Evolutionary conservation across 30 jellyfish, hydroid and myxozoan genomes (phyloP).

Genomic region (Sanderia malayensis): DNA sequence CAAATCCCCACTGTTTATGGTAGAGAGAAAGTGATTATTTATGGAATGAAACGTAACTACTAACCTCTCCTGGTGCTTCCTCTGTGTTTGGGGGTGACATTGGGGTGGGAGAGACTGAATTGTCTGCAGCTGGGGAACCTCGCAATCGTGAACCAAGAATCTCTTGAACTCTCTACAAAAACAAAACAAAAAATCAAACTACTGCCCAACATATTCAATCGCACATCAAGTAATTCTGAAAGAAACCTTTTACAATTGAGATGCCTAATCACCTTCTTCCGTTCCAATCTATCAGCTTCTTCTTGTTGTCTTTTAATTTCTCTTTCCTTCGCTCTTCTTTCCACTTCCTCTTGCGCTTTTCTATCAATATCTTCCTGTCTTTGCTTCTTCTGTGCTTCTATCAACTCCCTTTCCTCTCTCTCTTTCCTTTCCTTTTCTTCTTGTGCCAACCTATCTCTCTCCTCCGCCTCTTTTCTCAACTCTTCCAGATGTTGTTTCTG

Average conservation of each 20-base stretch:
- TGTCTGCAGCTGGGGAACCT: slow-evolving; percentile 53
- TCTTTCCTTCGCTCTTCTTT: slow-evolving; percentile 67
- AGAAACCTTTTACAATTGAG: neutral
- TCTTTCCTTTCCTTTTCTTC: slow-evolving; percentile 58
- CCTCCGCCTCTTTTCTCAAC: slow-evolving; percentile 56
- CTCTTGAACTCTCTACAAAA: slow-evolving; percentile 62
- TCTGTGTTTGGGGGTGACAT: slow-evolving; percentile 26
- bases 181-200: neutral
- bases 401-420: slow-evolving; percentile 55
- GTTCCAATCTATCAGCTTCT: slow-evolving; percentile 70
- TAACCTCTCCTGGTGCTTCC: slow-evolving; percentile 50
- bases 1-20: no score
- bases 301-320: slow-evolving; percentile 68
- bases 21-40: no score
- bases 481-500: slow-evolving; percentile 61
- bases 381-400: slow-evolving; percentile 61
- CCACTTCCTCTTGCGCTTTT: slow-evolving; percentile 73
- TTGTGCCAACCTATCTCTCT: slow-evolving; percentile 53
- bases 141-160: slow-evolving; percentile 55
- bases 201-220: neutral
- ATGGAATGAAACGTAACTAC: no score
- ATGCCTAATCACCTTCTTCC: slow-evolving; percentile 47
- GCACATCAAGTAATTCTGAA: neutral
- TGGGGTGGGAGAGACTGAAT: slow-evolving; percentile 55
- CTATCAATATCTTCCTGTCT: slow-evolving; percentile 71